phyloP scores from a whole-genome alignment of 2,888 invertebrate species.

The Microlaimidae sp. region DNA sequence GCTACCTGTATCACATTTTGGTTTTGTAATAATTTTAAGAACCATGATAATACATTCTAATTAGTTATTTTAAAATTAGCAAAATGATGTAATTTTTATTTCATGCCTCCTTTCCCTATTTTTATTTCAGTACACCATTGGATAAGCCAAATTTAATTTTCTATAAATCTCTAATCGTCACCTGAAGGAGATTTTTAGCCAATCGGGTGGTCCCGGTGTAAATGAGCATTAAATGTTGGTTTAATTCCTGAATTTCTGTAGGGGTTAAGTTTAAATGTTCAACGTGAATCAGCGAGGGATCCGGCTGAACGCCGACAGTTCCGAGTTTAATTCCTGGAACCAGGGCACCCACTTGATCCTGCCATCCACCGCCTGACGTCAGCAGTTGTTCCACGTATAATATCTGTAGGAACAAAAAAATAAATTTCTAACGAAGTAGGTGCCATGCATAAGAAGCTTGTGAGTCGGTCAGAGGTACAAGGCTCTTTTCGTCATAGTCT shows the following conservation, averaged over 20 bases:
- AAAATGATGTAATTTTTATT: background rate
- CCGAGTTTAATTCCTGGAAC: constrained; percentile 40
- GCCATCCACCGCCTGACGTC: constrained; percentile 47
- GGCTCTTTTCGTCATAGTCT: no score
- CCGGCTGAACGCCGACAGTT: constrained; percentile 25
- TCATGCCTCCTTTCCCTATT: background rate
- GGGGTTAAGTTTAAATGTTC: constrained; percentile 27
- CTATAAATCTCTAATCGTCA: constrained; percentile 12
- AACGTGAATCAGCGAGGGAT: constrained; percentile 26
- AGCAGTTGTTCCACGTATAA: constrained; percentile 43
- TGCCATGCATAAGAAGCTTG: no score
- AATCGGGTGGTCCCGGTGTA: constrained; percentile 45
- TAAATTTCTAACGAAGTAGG: background rate
- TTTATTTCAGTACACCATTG: no score
- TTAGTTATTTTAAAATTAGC: no score
- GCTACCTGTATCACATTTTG: no score
- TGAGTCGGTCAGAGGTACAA: no score
- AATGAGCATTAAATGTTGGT: constrained; percentile 39
- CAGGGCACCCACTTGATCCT: constrained; percentile 44
- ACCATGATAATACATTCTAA: no score
- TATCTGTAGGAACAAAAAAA: constrained; percentile 32
- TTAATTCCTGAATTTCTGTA: constrained; percentile 32
- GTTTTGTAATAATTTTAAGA: no score
- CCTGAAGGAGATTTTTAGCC: constrained; percentile 44
- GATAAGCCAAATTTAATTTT: no score